Conservation (phyloP, 2,888 invertebrate species). For the Imbricaverruca yamaguchii region DNA sequence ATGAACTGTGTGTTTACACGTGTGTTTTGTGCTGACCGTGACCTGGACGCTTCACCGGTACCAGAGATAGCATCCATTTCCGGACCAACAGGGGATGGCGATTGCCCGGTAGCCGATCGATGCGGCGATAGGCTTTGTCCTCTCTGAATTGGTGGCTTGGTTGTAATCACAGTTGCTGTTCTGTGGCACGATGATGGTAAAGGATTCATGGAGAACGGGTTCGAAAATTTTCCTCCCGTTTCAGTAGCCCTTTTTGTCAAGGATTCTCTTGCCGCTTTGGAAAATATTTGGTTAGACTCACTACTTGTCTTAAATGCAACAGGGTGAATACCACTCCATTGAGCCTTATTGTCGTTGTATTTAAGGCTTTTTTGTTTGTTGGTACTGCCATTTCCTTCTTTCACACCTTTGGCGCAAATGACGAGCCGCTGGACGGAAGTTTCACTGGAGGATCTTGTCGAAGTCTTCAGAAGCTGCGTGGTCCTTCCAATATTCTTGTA, state of each 20-base stretch:
- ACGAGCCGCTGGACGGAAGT: neutral
- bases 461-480: neutral
- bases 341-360: too few relatives aligned
- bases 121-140: neutral
- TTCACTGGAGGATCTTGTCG: neutral
- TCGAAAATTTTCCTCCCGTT: neutral
- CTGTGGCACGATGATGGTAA: neutral
- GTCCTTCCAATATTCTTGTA: neutral
- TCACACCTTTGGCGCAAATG: neutral
- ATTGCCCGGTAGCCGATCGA: neutral
- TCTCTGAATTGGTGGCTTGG: conserved; percentile 6
- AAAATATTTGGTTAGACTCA: neutral
- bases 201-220: neutral
- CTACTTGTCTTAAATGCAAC: neutral
- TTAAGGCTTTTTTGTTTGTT: too few relatives aligned
- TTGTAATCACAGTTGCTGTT: neutral
- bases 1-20: neutral
- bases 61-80: neutral
- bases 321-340: too few relatives aligned
- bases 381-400: too few relatives aligned
- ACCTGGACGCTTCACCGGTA: neutral
- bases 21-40: neutral
- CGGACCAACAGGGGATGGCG: neutral
- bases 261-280: neutral
- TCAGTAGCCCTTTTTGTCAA: neutral